Evolutionary conservation across 2,113 vertebrate genomes (phyloP).

Genomic region (Chitala chitala): DNA sequence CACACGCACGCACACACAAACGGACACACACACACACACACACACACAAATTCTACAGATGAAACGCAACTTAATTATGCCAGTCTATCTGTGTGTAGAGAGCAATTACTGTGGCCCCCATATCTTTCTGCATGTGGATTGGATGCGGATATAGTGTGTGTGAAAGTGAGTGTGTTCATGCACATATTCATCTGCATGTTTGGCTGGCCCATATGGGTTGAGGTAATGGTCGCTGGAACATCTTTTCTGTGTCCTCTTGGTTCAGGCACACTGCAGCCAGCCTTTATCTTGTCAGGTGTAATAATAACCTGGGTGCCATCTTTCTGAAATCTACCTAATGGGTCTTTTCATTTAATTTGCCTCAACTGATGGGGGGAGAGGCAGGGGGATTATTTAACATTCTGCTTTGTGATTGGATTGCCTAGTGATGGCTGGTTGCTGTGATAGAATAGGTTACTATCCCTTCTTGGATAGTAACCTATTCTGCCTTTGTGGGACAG

Average conservation of each 20-base stretch:
- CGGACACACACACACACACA: background rate
- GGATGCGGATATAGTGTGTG: background rate
- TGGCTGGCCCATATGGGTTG: background rate
- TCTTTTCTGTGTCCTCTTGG: background rate
- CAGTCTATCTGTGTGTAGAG: background rate
- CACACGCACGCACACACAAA: background rate
- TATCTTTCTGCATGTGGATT: constrained; percentile 2
- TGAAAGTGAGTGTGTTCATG: background rate
- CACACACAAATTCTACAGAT: background rate
- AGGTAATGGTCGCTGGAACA: background rate
- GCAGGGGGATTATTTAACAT: background rate
- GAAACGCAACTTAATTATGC: background rate
- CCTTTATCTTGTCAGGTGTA: constrained; percentile 18
- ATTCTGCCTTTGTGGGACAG: background rate
- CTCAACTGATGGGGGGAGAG: background rate
- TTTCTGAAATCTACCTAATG: constrained; percentile 20
- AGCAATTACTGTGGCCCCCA: background rate
- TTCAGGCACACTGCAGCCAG: constrained; percentile 1
- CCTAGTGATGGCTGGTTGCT: background rate
- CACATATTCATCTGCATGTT: background rate
- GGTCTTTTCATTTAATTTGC: constrained; percentile 13
- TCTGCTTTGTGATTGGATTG: background rate
- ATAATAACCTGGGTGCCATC: constrained; percentile 6
- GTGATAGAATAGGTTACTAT: too few relatives aligned
- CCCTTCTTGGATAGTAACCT: background rate